These are phyloP conservation scores for Heliconius erato DNA, from an alignment of 2,888 invertebrate genomes.

Conservation along the genomic window DNA sequence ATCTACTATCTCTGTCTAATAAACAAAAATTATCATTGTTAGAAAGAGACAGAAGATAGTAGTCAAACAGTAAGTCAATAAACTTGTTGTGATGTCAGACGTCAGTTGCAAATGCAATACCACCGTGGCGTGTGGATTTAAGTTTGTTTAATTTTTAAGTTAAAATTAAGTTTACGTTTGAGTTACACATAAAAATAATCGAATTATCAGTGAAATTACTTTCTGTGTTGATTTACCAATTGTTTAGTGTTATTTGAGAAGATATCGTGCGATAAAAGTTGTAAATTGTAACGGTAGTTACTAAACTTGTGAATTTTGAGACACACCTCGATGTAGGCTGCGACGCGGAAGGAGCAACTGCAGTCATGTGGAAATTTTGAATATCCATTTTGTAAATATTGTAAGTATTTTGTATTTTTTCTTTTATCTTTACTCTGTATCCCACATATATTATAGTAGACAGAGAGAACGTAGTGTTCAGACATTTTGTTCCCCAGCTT, in stretches of 20 bases:
- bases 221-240: conserved; percentile 21
- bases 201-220: conserved; percentile 39
- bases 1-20: conserved; percentile 37
- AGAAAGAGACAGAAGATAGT: conserved; percentile 60
- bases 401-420: conserved; percentile 50
- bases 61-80: conserved; percentile 57
- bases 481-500: not conserved
- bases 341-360: conserved; percentile 66
- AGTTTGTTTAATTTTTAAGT: conserved; percentile 46
- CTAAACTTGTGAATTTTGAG: conserved; percentile 74
- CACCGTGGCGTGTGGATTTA: conserved; percentile 62
- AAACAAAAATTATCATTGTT: not conserved
- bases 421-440: not conserved
- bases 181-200: conserved; percentile 40
- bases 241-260: conserved; percentile 47
- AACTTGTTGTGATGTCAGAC: conserved; percentile 62
- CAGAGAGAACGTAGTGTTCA: not conserved
- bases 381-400: conserved; percentile 45
- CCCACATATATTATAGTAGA: not conserved
- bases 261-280: conserved; percentile 54
- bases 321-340: conserved; percentile 72
- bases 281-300: conserved; percentile 70
- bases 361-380: conserved; percentile 67
- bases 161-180: conserved; percentile 50
- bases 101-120: conserved; percentile 73